A percentile compares a stretch with the other conserved stretches of the same genome.
Evolutionary conservation across 2,888 invertebrate species (phyloP).

Genomic region (Eugnorisma glareosa): DNA sequence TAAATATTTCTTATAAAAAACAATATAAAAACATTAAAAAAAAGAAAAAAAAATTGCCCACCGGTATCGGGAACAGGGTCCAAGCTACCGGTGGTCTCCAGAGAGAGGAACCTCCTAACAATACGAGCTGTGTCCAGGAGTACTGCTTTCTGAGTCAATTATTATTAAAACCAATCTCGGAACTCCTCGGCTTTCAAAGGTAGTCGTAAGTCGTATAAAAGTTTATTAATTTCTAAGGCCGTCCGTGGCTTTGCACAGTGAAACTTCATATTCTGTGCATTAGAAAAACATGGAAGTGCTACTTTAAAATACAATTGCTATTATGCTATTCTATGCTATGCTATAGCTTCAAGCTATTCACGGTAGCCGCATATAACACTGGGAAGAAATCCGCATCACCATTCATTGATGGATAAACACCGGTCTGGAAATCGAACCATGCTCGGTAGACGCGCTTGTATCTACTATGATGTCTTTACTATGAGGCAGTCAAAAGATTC

Average conservation of each 20-base stretch:
- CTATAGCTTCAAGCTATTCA: too few species aligned
- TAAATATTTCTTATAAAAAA: too few species aligned
- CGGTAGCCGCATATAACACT: not conserved
- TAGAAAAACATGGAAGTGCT: conserved; percentile 28
- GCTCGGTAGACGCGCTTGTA: not conserved
- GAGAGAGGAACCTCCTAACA: too few species aligned
- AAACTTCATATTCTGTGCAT: conserved; percentile 37
- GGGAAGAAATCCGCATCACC: not conserved
- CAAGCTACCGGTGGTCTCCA: too few species aligned
- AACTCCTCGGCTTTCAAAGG: conserved; percentile 13
- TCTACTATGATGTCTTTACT: not conserved
- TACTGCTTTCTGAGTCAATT: too few species aligned
- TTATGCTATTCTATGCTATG: too few species aligned
- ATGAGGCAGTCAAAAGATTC: not conserved
- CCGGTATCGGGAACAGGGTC: too few species aligned
- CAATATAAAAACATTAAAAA: too few species aligned
- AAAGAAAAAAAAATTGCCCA: too few species aligned
- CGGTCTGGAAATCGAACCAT: not conserved
- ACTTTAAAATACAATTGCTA: not conserved
- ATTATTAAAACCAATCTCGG: conserved; percentile 33
- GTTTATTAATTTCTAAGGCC: conserved; percentile 33
- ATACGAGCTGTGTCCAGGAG: too few species aligned
- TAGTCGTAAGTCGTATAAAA: conserved; percentile 35
- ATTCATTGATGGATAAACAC: not conserved
- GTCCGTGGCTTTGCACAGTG: conserved; percentile 33